Conservation (phyloP, 2,797 vertebrate species). For the Sciaenops ocellatus region DNA sequence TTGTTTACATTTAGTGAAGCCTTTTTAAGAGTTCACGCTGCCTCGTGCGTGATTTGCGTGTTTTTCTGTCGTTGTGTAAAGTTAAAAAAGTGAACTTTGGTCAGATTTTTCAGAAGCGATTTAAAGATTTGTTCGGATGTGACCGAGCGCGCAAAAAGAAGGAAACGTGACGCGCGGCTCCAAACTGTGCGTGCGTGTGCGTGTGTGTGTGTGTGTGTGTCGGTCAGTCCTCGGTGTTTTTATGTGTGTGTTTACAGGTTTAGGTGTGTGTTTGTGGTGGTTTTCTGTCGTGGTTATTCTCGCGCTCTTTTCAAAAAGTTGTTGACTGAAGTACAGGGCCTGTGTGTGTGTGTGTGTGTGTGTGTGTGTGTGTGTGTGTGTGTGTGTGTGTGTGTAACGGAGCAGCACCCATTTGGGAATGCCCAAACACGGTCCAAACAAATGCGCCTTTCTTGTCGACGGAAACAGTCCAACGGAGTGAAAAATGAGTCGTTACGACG, state of each 20-base stretch:
- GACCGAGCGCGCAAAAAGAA: conserved; percentile 28
- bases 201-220: no score
- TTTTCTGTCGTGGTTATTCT: conserved; percentile 51
- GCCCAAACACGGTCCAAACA: conserved; percentile 62
- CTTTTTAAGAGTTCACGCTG: neutral
- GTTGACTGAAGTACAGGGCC: conserved; percentile 53
- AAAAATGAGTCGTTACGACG: neutral
- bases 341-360: conserved; percentile 22
- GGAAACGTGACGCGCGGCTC: conserved; percentile 21
- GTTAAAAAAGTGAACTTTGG: neutral
- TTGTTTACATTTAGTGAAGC: conserved; percentile 15
- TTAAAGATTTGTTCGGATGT: conserved; percentile 34
- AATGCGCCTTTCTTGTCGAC: conserved; percentile 75
- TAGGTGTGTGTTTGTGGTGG: neutral
- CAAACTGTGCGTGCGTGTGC: neutral
- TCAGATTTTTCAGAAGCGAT: conserved; percentile 10
- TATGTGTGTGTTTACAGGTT: neutral
- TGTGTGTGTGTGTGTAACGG: conserved; percentile 38
- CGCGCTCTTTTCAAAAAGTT: conserved; percentile 76
- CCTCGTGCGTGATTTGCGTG: neutral
- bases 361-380: conserved; percentile 20
- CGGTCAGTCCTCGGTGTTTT: neutral
- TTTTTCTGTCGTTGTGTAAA: neutral
- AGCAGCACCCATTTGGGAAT: conserved; percentile 61
- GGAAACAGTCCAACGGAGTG: conserved; percentile 41